phyloP scores from a whole-genome alignment of 2,113 vertebrate genomes.

The Gorsachius goisagi region DNA sequence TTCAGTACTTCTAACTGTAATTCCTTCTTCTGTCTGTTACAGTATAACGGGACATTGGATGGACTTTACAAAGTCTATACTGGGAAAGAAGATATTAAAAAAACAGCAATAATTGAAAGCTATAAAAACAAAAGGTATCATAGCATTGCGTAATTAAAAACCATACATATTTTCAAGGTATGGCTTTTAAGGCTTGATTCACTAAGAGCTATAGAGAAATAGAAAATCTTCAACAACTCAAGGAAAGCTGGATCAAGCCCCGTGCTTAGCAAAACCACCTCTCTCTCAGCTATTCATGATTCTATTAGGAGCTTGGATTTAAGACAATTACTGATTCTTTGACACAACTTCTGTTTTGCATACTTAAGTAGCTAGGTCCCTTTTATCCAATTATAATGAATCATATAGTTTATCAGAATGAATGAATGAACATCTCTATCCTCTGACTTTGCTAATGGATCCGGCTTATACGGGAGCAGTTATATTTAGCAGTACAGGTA shows the following conservation, averaged over 20 bases:
- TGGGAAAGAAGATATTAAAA: conserved; percentile 81
- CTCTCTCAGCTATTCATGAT: not conserved
- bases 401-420: not conserved
- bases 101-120: conserved; percentile 82
- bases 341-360: not conserved
- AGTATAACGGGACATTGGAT: conserved; percentile 90
- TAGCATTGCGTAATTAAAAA: not conserved
- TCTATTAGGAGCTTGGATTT: not conserved
- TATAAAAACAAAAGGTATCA: conserved; percentile 82
- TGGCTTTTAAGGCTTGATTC: not conserved
- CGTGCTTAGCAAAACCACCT: not conserved
- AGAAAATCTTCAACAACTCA: not conserved
- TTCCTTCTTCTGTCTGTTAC: conserved; percentile 29
- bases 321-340: not conserved
- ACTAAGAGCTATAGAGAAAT: not conserved
- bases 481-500: not conserved
- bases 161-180: not conserved
- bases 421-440: not conserved
- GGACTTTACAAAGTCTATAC: conserved; percentile 84
- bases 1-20: not conserved
- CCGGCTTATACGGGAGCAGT: not conserved
- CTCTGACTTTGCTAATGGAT: not conserved
- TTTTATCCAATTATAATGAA: not conserved
- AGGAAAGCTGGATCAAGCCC: not conserved
- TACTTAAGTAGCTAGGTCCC: not conserved